Evolutionary conservation across 37 sponge, comb jelly and placozoan species (phyloP).

Genomic region (Dysidea cf. avara): DNA sequence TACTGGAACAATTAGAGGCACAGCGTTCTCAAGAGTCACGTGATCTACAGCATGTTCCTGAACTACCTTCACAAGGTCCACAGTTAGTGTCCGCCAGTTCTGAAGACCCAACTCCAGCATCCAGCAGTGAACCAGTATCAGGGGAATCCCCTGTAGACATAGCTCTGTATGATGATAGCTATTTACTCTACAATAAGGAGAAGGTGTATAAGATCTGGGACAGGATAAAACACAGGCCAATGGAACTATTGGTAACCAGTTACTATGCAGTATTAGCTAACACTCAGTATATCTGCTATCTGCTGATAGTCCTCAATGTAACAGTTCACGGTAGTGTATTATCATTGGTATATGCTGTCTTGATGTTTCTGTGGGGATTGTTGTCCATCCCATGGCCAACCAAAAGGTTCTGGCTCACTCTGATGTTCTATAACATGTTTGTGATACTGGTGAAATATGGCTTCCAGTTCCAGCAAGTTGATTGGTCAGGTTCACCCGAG

Average conservation of each 20-base stretch:
- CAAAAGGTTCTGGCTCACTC: constrained; percentile 66
- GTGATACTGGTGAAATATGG: constrained; percentile 53
- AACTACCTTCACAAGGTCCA: no score
- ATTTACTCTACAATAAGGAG: no score
- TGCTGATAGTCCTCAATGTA: constrained; percentile 64
- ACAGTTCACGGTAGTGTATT: constrained; percentile 62
- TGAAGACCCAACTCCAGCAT: no score
- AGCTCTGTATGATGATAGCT: no score
- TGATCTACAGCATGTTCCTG: no score
- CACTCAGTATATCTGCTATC: constrained; percentile 63
- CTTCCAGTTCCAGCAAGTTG: constrained; percentile 48
- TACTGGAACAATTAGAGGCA: no score
- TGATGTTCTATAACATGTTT: constrained; percentile 70
- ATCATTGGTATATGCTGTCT: constrained; percentile 52
- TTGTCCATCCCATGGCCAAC: constrained; percentile 62
- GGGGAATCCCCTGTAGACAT: no score
- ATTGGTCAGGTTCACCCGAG: no score
- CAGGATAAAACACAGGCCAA: background rate
- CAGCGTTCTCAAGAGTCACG: no score
- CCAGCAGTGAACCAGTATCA: no score
- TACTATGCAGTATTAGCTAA: constrained; percentile 61
- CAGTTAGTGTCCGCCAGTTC: no score
- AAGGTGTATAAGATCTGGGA: no score
- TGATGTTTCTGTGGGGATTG: constrained; percentile 78
- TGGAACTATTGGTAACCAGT: constrained; percentile 26